Evolutionary conservation across 2,888 invertebrate species (phyloP), one percentile per base, ranked within the genome.

Genomic region (Hirudinaria manillensis): DNA sequence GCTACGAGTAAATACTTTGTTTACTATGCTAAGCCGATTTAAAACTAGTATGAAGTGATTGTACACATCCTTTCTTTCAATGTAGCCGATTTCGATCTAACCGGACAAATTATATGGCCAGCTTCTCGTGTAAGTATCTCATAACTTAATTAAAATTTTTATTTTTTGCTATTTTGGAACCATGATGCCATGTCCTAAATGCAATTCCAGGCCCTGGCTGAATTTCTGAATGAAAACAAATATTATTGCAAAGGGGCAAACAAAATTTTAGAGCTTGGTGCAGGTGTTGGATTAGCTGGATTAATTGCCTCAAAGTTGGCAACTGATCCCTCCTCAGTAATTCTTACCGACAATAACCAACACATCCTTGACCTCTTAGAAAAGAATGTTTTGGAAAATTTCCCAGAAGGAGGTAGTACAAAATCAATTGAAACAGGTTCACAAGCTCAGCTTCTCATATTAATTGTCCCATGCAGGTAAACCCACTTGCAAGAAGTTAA

Each of bases 81-180:
- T 76, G 68, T 45, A 77, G 77, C 77, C 34, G 77, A 77, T 67
- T 70, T 73, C 36, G 77, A 77, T 24, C 68, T 77, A 1, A 77
- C 77, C 6, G 77, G 77, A n/a, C 77, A 77, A 65, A 55, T 77
- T 36, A 24, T 77, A 16, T 77, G 77, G 77, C 77, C 77, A 21
- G 77, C 77, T 24, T 68, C 77, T 29, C 36, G 45, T 61, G 77
- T 77, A 56, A 56, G 53, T 65, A 16, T 65, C 29, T 38, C n/a
- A 4, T n/a, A 13, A 55, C 6, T 65, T 27, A 29, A 21, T n/a
- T 13, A 13, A 24, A n/a, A 32, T 72, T 27, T 16, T 56, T 7
- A 29, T n/a, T 27, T 10, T 7, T 29, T 27, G 29, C 7, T 19
- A 1, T 61, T 7, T 3, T 61, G 61, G n/a, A 6, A n/a, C n/a